Evolutionary conservation across 2,888 invertebrate genomes (phyloP), one percentile per base, ranked within the genome.

Genomic region (Aproaerema taeniolella): DNA sequence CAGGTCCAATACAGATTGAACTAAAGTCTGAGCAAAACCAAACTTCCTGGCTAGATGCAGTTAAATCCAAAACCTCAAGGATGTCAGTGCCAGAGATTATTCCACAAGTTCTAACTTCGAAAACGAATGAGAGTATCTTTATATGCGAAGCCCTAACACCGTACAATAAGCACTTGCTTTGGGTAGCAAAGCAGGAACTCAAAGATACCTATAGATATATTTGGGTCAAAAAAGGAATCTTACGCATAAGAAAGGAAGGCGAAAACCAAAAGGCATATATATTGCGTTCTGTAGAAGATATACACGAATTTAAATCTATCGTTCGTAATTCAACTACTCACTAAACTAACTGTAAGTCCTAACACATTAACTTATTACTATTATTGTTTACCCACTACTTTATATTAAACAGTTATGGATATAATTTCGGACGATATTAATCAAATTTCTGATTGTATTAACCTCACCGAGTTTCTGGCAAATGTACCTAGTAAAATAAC

Each of bases 141-240:
- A 13, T 38, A 10, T 9, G 30, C n/a, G 38, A 38, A 38, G 30
- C 38, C 7, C n/a, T 38, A 26, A 30, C 38, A 13, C 20, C 31
- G 2, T 30, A 38, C 24, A 30, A 38, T 13, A 38, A 38, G 24
- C 12, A 24, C 8, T 15, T 38, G 2, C 20, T 30, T 1, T 38
- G 38, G 24, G 12, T 12, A 9, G 11, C 12, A 2, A 38, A 31
- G 9, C 12, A 29, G 9, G 24, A 17, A 6, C 13, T 30, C 9
- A 16, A 38, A 13, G 24, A 17, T 7, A 20, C 9, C 2, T 24
- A 20, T 13, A 31, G 15, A 31, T 38, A 12, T 10, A 16, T 30
- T 1, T 38, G 31, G 30, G 12, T 13, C 8, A 38, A 38, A 20
- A 26, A 16, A 29, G 38, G 31, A 11, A 13, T 31, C 2, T 3